A percentile compares a stretch with the other conserved stretches of the same genome.
Conservation (phyloP, 1,140 invertebrate genomes). For the Agraylea sexmaculata region DNA sequence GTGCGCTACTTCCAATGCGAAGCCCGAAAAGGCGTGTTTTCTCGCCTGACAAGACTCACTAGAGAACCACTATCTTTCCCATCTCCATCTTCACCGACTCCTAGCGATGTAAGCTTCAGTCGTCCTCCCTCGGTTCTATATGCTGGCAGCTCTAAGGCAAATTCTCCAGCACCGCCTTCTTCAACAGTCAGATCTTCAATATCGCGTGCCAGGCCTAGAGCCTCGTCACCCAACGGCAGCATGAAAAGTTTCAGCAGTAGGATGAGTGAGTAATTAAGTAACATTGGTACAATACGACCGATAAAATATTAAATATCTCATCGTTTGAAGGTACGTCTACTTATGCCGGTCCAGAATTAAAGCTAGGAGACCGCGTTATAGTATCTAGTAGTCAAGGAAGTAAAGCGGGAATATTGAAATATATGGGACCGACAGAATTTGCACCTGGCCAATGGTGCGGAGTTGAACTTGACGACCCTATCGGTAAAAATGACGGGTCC, state of each 20-base stretch:
- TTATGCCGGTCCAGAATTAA: constrained; percentile 51
- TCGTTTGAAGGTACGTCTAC: constrained; percentile 46
- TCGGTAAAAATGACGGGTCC: constrained; percentile 93
- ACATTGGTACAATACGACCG: not conserved
- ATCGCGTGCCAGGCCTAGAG: constrained; percentile 26
- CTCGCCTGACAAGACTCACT: constrained; percentile 77
- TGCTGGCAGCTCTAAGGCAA: too few species aligned
- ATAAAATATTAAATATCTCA: not conserved
- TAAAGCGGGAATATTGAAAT: constrained; percentile 78
- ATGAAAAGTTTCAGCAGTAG: constrained; percentile 38
- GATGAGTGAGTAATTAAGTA: constrained; percentile 31
- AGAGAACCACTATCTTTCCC: constrained; percentile 47
- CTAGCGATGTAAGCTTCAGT: constrained; percentile 32
- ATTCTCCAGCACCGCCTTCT: constrained; percentile 12
- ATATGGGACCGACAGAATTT: constrained; percentile 78
- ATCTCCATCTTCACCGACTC: constrained; percentile 32
- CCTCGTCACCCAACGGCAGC: constrained; percentile 36
- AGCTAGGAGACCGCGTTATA: constrained; percentile 82
- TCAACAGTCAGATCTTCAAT: constrained; percentile 29
- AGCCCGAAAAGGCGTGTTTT: constrained; percentile 86
- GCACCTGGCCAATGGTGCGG: constrained; percentile 89
- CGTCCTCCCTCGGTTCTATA: too few species aligned
- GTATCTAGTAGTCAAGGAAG: constrained; percentile 71
- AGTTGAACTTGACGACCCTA: constrained; percentile 84
- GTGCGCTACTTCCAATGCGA: constrained; percentile 90